Base-by-base conservation (phyloP, 2,113 vertebrate genomes). In the Zeus faber region DNA sequence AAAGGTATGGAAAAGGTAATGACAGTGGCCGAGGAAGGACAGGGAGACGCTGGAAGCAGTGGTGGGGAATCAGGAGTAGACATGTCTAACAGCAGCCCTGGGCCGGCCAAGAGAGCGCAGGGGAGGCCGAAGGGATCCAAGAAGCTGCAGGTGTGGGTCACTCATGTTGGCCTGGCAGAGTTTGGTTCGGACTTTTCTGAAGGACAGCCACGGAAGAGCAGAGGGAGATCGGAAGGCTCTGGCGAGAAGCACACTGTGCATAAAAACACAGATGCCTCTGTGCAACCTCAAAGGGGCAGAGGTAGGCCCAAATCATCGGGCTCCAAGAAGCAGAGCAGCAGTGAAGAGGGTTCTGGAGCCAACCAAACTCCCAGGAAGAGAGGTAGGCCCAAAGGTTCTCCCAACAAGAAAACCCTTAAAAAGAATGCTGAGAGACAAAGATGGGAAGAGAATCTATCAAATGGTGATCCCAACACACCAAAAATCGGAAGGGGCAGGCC, bases 91-190 rank as follows among this genome's bases (percentile, higher is more conserved):
- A 72, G 21, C n/a, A 68, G 11, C 47, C 66, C 64, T 6, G 48
- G 16, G 8, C 22, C 51, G 1, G 3, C 20, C n/a, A 83, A 77
- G 68, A 74, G 58, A 50, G 67, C 53, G 48, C 62, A 70, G 18
- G 81, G 77, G 9, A 62, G 62, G 57, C 54, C 81, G 0, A 69
- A 73, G 16, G 62, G 74, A 6, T 65, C 74, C 27, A 85, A 80
- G 58, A 79, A 82, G 31, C 8, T 68, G 24, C 70, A 74, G 4
- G 64, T 76, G 51, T 70, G 22, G 48, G 49, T 76, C 5, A 52
- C 65, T 20, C 67, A 78, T 17, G 9, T 76, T 6, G 73, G 53
- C 37, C 16, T 57, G 11, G 51, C 29, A 9, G 31, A 54, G 21
- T 35, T 61, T 7, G 44, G 29, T 29, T 61, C 68, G 2, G 67